Evolutionary conservation across 2,888 invertebrate species (phyloP), one percentile per base, ranked within the genome.

Genomic region (Dusona sp.): DNA sequence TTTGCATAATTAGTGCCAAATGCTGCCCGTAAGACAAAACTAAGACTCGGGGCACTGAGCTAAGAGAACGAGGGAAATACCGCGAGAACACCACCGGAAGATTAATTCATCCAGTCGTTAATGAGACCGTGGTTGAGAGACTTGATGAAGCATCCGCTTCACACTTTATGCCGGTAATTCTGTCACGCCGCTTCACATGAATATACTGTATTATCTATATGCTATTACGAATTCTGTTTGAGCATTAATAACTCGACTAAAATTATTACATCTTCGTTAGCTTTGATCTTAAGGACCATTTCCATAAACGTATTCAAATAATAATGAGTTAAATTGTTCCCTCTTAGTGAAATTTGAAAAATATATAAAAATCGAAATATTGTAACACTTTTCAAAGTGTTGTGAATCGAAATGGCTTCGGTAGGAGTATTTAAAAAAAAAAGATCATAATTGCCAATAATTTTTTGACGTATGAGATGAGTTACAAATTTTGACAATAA

Each of bases 61-160:
- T 48, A 57, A 36, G 65, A 22, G 75, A 65, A 48, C 33, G 68
- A 79, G 68, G 78, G 25, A 85, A 73, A 81, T 64, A 51, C 6
- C 77, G 61, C 36, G 36, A 54, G n/a, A 80, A 64, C 84, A 65
- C 36, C 38, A 38, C 67, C 61, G 74, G 82, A 85, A 82, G 85
- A 85, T 85, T 85, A 85, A 85, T 85, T 79, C 73, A 82, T 85
- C 78, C 82, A 79, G 85, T 74, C 79, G 74, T 82, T 85, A 85
- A 85, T 85, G 85, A 85, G 82, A 74, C 73, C 78, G 73, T 64
- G 68, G 78, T 67, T 61, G 68, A 68, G 74, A 79, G 78, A 64
- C 82, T 85, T 61, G 51, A 78, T 79, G 81, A 74, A 79, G 73
- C 61, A 74, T 74, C 74, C 77, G 57, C 78, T 85, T 72, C 78